Base-by-base conservation (phyloP, 2,113 vertebrate species). In the Steatornis caripensis region DNA sequence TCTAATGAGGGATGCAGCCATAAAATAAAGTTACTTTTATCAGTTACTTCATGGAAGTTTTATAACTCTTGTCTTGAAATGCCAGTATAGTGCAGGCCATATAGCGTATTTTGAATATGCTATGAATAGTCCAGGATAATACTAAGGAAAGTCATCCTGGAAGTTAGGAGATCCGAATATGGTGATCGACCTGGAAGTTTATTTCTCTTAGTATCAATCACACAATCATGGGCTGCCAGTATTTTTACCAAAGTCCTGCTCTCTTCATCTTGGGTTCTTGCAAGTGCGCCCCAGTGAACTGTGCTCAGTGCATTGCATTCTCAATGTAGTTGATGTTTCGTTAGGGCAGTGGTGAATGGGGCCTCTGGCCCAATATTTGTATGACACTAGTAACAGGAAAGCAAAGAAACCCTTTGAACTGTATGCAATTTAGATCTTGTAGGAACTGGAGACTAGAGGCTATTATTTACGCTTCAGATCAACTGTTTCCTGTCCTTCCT, bases 381-480 rank as follows among this genome's bases (percentile, higher is more conserved):
- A 10, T 78, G 55, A 58, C 34, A 27, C 12, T 60, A 41, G 64
- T 39, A 68, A 24, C 22, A 77, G 12, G 17, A 62, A 43, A 61
- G 41, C 66, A 65, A 32, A 43, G 15, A 91, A 88, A 53, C 65
- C 18, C 24, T 87, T 80, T 62, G 45, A 79, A 55, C 36, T 39
- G 32, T 41, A 21, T 36, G 36, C n/a, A 62, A 12, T 70, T 80
- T 54, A 46, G 16, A 15, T 61, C 41, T 64, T 75, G 15, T 22
- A 70, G 61, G 45, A 79, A 66, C 12, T 37, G 29, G 53, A 75
- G 36, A 34, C 24, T 68, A 30, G 16, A 48, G 55, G 34, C 61
- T 74, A 57, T 76, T 86, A n/a, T 51, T 89, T 90, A 64, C 41
- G 57, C 79, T 90, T 58, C 66, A 90, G 43, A 72, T 86, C 43